Percentiles rank a stretch among this genome's conserved stretches.
Conservation (phyloP, 2,888 invertebrate species). For the Cheilosia vulpina region DNA sequence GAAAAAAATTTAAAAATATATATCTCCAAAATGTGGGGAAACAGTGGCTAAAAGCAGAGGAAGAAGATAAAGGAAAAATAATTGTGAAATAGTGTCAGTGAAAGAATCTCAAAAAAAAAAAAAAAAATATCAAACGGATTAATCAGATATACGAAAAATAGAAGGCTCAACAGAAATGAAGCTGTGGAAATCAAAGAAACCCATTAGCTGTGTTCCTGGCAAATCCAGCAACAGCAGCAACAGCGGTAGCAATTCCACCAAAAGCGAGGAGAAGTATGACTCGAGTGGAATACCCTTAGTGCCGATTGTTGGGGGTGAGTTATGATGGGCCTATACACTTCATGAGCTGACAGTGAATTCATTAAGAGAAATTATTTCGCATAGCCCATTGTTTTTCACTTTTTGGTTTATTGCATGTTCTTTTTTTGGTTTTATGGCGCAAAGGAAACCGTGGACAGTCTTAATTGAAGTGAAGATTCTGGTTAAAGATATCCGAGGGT, state of each 20-base stretch:
- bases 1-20: slow-evolving; percentile 65
- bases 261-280: slow-evolving; percentile 79
- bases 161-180: slow-evolving; percentile 79
- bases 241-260: slow-evolving; percentile 76
- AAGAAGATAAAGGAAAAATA: slow-evolving; percentile 29
- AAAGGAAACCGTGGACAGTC: slow-evolving; percentile 48
- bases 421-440: slow-evolving; percentile 15
- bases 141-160: slow-evolving; percentile 32
- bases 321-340: slow-evolving; percentile 1
- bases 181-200: slow-evolving; percentile 83
- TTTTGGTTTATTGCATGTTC: neutral
- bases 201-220: slow-evolving; percentile 83
- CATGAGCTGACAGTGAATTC: slow-evolving; percentile 48
- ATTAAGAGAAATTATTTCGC: slow-evolving; percentile 51
- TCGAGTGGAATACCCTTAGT: slow-evolving; percentile 80
- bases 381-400: slow-evolving; percentile 42
- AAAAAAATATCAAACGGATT: slow-evolving; percentile 51
- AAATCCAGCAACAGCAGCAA: slow-evolving; percentile 78
- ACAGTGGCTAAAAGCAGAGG: slow-evolving; percentile 58
- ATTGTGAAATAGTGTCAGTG: slow-evolving; percentile 68
- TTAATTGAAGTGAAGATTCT: slow-evolving; percentile 65
- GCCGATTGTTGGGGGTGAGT: slow-evolving; percentile 82
- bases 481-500: slow-evolving; percentile 20
- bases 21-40: slow-evolving; percentile 73
- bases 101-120: slow-evolving; percentile 42